Conservation (phyloP, 1,140 invertebrate genomes). For the Parasteatoda tepidariorum region DNA sequence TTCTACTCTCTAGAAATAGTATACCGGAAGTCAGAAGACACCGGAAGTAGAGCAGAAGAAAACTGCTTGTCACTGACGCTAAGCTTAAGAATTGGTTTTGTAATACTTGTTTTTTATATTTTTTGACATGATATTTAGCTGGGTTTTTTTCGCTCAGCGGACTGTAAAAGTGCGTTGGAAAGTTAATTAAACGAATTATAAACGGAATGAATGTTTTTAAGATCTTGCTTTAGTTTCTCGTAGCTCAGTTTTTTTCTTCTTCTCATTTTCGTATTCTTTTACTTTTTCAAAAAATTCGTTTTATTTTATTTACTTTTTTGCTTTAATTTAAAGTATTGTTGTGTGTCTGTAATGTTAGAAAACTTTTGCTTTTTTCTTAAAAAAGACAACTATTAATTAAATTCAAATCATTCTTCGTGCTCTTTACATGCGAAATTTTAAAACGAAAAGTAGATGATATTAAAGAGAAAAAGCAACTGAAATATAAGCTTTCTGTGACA, state of each 20-base stretch:
- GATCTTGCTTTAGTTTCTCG: neutral
- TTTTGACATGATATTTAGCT: neutral
- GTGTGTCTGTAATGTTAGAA: neutral
- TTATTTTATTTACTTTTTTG: neutral
- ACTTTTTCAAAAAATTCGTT: neutral
- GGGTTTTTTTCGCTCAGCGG: neutral
- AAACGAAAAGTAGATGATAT: neutral
- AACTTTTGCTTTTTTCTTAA: neutral
- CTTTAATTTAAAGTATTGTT: neutral
- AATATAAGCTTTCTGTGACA: too few species aligned
- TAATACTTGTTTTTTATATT: constrained; percentile 2
- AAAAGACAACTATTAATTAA: constrained; percentile 10
- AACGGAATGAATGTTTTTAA: constrained; percentile 29
- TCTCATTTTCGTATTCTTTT: neutral
- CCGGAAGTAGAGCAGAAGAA: constrained; percentile 24
- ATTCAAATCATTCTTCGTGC: neutral
- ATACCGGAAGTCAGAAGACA: constrained; percentile 23
- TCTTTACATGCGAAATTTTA: neutral
- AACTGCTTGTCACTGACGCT: constrained; percentile 28
- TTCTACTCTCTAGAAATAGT: neutral
- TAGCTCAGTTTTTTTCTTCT: neutral
- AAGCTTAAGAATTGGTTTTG: constrained; percentile 23
- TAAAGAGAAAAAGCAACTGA: neutral
- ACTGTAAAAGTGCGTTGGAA: neutral
- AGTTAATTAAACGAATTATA: constrained; percentile 44